Evolutionary conservation across 2,113 vertebrate species (phyloP), one percentile per base, ranked within the genome.

Genomic region (Benitochromis conjunctus): DNA sequence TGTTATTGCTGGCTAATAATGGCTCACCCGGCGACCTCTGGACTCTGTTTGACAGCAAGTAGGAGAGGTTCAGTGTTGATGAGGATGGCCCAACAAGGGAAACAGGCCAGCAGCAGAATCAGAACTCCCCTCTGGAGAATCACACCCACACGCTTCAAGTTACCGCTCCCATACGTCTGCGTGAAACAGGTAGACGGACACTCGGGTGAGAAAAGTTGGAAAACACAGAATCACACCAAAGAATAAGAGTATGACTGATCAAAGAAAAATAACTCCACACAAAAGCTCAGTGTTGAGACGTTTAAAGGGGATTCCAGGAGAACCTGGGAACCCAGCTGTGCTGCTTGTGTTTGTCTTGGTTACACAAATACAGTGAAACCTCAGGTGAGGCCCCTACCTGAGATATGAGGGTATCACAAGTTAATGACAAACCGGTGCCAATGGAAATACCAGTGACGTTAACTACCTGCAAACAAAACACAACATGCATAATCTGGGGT

Each of bases 31-130:
- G 98, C 96, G 19, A 99, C 97, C 4, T 95, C 95, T 0, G 96
- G 96, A 81, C 96, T 97, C 93, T 99, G 98, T 29, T 5, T 87
- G 90, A 97, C 93, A 21, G 97, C 95, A 18, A 98, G 95, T 24
- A 99, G 93, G 12, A 99, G 94, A 8, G 78, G 86, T 90, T 98
- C 95, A 0, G 98, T 98, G 96, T 99, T 99, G 90, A 99, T 90
- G 87, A 99, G 97, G 69, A 99, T 3, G 0, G 98, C 98, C 98
- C 98, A 99, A 95, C 98, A 99, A 48, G 98, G 98, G 55, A 98
- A 97, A 93, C 98, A 99, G 93, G 96, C 97, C 8, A 99, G 94
- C 21, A 99, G 94, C 34, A 99, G 96, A 76, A 98, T 97, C 80
- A 99, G 96, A 21, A 94, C 36, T 6, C 97, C 97, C 4, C 96